These are phyloP conservation scores for Mungos mungo DNA, from an alignment of 2,113 vertebrate genomes.

Conservation along the genomic window DNA sequence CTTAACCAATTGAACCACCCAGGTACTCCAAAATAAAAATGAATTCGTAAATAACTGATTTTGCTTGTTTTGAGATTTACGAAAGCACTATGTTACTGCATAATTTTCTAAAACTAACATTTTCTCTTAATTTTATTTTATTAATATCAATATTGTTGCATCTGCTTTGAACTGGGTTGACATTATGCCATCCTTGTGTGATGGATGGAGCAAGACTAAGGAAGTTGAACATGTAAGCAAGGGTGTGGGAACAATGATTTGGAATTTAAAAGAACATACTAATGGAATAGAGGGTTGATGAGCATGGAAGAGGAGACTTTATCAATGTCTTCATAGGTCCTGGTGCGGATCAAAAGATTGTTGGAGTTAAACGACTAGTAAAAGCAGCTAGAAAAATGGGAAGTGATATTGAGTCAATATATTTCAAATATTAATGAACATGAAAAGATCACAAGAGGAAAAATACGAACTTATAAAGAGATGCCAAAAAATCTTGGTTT, in stretches of 20 bases:
- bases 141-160: not conserved
- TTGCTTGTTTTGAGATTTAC: not conserved
- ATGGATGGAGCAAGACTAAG: not conserved
- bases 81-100: not conserved
- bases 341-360: not conserved
- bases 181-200: not conserved
- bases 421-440: slow-evolving; percentile 32
- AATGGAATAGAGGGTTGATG: not conserved
- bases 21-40: not conserved
- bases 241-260: not conserved
- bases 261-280: not conserved
- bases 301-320: not conserved
- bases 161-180: not conserved
- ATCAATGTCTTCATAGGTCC: not conserved
- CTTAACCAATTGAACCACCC: too few relatives aligned
- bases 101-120: not conserved
- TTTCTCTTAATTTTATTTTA: not conserved
- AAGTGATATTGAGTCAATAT: not conserved
- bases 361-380: not conserved
- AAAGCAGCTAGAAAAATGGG: not conserved
- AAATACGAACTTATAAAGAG: not conserved
- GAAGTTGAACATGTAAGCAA: not conserved
- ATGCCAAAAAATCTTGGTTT: not conserved
- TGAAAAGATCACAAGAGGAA: not conserved
- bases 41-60: not conserved